A percentile compares a stretch with the other conserved stretches of the same genome.
These are phyloP conservation scores for Bergia sp. DNA, from an alignment of 92 coral and sea anemone species.

Conservation along the genomic window DNA sequence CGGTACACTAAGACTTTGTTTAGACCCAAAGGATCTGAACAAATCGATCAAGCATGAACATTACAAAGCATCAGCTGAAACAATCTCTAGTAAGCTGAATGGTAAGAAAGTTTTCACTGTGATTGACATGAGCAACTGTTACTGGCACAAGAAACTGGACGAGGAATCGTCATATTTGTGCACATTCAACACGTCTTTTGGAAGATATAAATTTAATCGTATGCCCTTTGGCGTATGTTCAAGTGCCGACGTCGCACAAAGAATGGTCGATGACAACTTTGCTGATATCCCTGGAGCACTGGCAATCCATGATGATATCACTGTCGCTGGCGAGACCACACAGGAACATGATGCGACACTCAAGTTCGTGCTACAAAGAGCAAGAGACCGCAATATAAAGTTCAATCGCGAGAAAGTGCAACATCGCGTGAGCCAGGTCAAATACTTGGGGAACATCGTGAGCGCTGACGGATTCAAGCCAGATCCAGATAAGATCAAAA, in stretches of 20 bases:
- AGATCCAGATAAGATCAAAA: slow-evolving; percentile 39
- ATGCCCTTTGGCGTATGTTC: slow-evolving; percentile 51
- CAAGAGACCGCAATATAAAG: slow-evolving; percentile 42
- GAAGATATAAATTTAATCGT: slow-evolving; percentile 44
- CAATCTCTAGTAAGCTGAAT: slow-evolving; percentile 55
- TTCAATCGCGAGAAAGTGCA: slow-evolving; percentile 39
- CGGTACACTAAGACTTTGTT: slow-evolving; percentile 20
- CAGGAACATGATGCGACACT: slow-evolving; percentile 35
- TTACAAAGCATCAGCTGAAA: slow-evolving; percentile 56
- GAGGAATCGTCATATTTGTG: slow-evolving; percentile 57
- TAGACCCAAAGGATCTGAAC: slow-evolving; percentile 47
- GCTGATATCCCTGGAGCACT: slow-evolving; percentile 38
- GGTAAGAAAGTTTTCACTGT: slow-evolving; percentile 53
- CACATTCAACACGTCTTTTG: slow-evolving; percentile 45
- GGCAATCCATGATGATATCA: slow-evolving; percentile 46
- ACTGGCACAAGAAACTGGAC: slow-evolving; percentile 63
- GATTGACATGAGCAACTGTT: slow-evolving; percentile 57
- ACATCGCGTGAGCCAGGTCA: slow-evolving; percentile 32
- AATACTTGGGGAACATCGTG: slow-evolving; percentile 37
- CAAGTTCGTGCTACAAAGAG: slow-evolving; percentile 20
- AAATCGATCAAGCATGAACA: slow-evolving; percentile 36
- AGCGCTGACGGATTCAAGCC: slow-evolving; percentile 42
- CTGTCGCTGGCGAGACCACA: slow-evolving; percentile 30
- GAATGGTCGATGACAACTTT: slow-evolving; percentile 47
- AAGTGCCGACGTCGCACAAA: slow-evolving; percentile 40